Evolutionary conservation across 92 coral and sea anemone genomes (phyloP), one percentile per base, ranked within the genome.

Genomic region (Actinernus sp.): DNA sequence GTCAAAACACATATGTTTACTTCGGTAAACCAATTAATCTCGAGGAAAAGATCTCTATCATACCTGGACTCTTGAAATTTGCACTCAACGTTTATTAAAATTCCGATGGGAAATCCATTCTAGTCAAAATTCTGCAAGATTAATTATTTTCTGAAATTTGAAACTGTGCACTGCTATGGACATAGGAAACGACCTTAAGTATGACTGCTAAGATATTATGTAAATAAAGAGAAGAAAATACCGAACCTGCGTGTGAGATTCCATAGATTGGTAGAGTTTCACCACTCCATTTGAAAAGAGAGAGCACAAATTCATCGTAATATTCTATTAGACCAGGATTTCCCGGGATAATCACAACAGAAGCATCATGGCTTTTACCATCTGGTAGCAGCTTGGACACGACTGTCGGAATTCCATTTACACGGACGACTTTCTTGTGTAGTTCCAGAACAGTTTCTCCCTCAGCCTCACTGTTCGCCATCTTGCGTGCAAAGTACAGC

Each of bases 321-420:
- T 87, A 95, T 31, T 89, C 95, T 3, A 95, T 87, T 51, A 95
- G 63, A 17, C 99, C 99, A 7, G 99, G 99, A 66, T 95, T 95
- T 54, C 99, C 99, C 17, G 99, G 99, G 53, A 95, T 88, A 12
- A 95, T 60, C 4, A 91, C 95, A 55, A 88, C 73, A 3, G 73
- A 87, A 21, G 31, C 18, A 18, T 76, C 65, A 39, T 75, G 31
- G 46, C 34, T 21, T 16, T 37, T 54, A 3, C 31, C 54, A 25
- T 24, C 23, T 6, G 97, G 97, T 45, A 81, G 63, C 29, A 91
- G 49, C 19, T 76, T 73, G 12, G 99, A 91, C 53, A 95, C 70
- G 31, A 91, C 88, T 21, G 99, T 91, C 1, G 97, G 97, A 38
- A 91, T 73, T 3, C 97, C 97, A 57, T 88, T 65, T 1, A 95